Evolutionary conservation across 2,888 invertebrate species (phyloP), one percentile per base, ranked within the genome.

Genomic region (Apantesis nais): DNA sequence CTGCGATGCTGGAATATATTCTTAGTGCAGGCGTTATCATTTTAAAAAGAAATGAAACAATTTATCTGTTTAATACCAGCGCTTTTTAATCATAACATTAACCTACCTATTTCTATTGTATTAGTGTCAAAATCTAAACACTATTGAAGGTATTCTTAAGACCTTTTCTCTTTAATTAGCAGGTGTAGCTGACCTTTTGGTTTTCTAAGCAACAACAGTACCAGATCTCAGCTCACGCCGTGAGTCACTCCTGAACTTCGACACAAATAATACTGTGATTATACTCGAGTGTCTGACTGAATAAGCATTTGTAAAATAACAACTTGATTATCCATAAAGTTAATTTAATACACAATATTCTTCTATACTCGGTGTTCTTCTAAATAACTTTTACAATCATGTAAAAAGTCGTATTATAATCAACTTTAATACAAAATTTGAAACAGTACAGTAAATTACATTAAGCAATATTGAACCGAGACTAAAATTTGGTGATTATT

Each of bases 261-360:
- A 37, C 68, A 62, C 37, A 39, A 66, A 58, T 52, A 67, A 29
- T 37, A 29, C 52, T 55, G 39, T 62, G 37, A 68, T 68, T 62
- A 62, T 19, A 37, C 37, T 52, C 11, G 62, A 68, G 37, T 52
- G 16, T n/a, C 19, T 44, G 25, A 9, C 66, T 66, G 11, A 19
- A 66, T 22, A 22, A 48, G 22, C 5, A n/a, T 25, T 9, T 62
- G 12, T 34, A 3, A 39, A 14, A 41, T 41, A 25, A 66, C 31
- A 19, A 1, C 0, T 11, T 44, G 14, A 22, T 58, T 66, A 19
- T 55, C 58, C 19, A 55, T 52, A 39, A 37, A 39, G 39, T 11
- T 3, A n/a, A n/a, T 12, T n/a, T 39, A 62, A 37, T 12, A 48
- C 39, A 39, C 39, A 39, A 39, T 39, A 39, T 39, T 39, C 39